Evolutionary conservation across 37 sponge, comb jelly and placozoan species (phyloP).

Genomic region (Hormiphora californensis): DNA sequence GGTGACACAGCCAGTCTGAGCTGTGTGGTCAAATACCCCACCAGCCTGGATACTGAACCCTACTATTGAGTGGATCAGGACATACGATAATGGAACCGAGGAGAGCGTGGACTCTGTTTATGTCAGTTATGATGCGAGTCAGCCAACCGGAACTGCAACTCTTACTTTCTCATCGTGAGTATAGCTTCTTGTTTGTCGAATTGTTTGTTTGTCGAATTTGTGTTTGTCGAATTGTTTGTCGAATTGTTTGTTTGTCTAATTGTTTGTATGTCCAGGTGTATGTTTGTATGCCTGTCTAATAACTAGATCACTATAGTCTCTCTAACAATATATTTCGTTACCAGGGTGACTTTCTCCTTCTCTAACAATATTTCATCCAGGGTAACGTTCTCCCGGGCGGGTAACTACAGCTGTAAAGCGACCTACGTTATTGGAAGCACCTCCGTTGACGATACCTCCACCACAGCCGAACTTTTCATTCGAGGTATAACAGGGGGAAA

Average conservation of each 20-base stretch:
- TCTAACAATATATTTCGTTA: no score
- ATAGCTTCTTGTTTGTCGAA: background rate
- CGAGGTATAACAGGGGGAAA: background rate
- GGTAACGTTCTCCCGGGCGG: background rate
- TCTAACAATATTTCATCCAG: no score
- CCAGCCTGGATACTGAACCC: background rate
- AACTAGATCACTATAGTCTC: no score
- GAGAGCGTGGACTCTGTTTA: background rate
- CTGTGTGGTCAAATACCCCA: slow-evolving; percentile 9
- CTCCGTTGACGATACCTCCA: background rate
- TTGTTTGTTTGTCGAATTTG: background rate
- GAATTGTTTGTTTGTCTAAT: no score
- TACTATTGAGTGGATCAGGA: background rate
- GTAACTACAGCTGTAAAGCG: background rate
- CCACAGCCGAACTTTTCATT: background rate
- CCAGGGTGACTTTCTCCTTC: no score
- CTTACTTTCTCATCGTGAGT: background rate
- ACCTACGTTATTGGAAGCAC: background rate
- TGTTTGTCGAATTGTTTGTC: background rate
- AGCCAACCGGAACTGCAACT: background rate
- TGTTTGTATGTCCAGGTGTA: no score
- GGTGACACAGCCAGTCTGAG: background rate
- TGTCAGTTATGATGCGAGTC: background rate
- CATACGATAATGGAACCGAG: background rate
- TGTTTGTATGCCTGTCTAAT: no score